Conservation (phyloP, 1,140 invertebrate genomes). For the Drosophila hydei region DNA sequence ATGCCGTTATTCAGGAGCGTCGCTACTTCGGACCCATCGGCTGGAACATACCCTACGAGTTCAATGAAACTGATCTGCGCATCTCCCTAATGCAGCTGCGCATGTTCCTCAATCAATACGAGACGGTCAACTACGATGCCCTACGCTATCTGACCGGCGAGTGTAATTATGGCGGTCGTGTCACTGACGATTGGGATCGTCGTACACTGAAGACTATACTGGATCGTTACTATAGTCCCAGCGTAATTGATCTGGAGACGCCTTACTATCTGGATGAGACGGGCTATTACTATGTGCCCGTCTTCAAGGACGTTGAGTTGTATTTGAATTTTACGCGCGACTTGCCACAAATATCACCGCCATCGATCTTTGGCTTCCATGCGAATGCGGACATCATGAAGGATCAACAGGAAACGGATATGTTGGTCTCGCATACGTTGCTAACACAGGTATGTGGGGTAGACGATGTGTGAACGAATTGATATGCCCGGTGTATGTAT, state of each 20-base stretch:
- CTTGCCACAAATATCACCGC: slow-evolving; percentile 91
- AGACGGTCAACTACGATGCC: slow-evolving; percentile 95
- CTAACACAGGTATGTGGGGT: slow-evolving; percentile 88
- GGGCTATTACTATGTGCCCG: slow-evolving; percentile 90
- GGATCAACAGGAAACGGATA: slow-evolving; percentile 94
- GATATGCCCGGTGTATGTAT: too few species aligned
- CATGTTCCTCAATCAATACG: slow-evolving; percentile 95
- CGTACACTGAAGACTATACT: slow-evolving; percentile 93
- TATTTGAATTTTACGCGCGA: slow-evolving; percentile 91
- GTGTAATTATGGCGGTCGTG: slow-evolving; percentile 98
- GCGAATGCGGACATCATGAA: slow-evolving; percentile 97
- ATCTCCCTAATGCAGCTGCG: slow-evolving; percentile 94
- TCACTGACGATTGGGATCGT: slow-evolving; percentile 97
- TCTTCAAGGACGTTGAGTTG: slow-evolving; percentile 89
- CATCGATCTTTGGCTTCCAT: slow-evolving; percentile 96
- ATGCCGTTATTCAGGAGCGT: slow-evolving; percentile 95
- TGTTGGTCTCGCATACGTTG: slow-evolving; percentile 91
- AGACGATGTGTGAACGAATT: too few species aligned
- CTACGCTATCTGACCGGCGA: slow-evolving; percentile 96
- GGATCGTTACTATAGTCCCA: slow-evolving; percentile 90
- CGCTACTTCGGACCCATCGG: slow-evolving; percentile 96
- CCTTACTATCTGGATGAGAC: slow-evolving; percentile 87
- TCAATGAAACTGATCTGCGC: slow-evolving; percentile 96
- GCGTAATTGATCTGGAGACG: slow-evolving; percentile 85
- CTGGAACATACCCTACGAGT: slow-evolving; percentile 98